Conservation (phyloP, 2,797 vertebrate genomes). For the Clarias laeviceps region DNA sequence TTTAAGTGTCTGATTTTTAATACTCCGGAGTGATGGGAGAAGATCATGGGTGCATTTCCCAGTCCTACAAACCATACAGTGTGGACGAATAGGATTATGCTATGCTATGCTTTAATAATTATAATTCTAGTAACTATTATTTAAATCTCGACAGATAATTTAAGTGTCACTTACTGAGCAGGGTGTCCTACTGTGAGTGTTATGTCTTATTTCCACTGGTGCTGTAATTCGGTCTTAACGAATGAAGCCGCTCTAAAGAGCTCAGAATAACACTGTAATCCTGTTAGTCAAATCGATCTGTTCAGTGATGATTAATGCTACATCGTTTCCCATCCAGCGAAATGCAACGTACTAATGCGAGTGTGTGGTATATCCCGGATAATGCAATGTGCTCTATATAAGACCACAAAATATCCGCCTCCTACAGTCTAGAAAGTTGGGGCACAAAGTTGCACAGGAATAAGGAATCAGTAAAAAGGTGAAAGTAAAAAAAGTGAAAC, state of each 20-base stretch:
- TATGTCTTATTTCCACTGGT: background rate
- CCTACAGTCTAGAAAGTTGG: background rate
- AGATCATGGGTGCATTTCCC: background rate
- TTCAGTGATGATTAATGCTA: constrained; percentile 24
- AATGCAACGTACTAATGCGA: constrained; percentile 14
- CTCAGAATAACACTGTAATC: constrained; percentile 28
- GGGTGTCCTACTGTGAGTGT: background rate
- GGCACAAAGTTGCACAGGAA: constrained; percentile 4
- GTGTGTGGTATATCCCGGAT: background rate
- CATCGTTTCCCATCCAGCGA: constrained; percentile 2
- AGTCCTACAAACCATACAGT: background rate
- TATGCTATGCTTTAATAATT: background rate
- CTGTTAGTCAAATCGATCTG: constrained; percentile 34
- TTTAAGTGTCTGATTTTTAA: background rate
- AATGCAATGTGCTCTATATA: constrained; percentile 10
- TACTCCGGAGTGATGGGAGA: background rate
- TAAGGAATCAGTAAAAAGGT: constrained; percentile 18
- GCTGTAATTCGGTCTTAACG: background rate
- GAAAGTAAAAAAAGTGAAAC: too few species aligned
- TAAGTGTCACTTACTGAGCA: background rate
- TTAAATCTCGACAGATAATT: constrained; percentile 7
- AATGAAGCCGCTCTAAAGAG: constrained; percentile 9
- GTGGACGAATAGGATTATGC: constrained; percentile 1
- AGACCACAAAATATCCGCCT: background rate
- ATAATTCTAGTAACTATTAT: background rate